phyloP scores from a whole-genome alignment of 2,113 vertebrate genomes.

The Ornithorhynchus anatinus region DNA sequence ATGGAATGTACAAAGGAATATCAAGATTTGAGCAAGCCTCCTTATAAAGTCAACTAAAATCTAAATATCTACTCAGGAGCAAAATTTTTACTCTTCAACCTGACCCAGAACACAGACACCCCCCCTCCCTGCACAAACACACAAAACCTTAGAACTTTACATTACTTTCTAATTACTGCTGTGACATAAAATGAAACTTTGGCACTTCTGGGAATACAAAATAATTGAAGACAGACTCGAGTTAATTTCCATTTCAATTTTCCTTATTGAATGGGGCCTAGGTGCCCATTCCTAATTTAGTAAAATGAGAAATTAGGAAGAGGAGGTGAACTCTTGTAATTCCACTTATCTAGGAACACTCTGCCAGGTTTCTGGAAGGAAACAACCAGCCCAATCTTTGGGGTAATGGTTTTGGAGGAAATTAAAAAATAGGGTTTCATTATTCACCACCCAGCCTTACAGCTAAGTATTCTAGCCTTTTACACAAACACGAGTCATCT shows the following conservation, averaged over 20 bases:
- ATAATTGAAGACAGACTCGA: conserved; percentile 70
- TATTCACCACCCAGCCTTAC: no score
- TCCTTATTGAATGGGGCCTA: conserved; percentile 55
- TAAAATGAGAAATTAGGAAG: conserved; percentile 27
- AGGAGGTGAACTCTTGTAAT: conserved; percentile 10
- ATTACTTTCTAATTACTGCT: conserved; percentile 58
- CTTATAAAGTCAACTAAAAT: conserved; percentile 10
- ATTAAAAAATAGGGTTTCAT: no score
- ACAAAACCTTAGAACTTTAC: conserved; percentile 21
- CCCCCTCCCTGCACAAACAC: neutral
- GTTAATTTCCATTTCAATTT: conserved; percentile 66
- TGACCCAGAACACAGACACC: conserved; percentile 31
- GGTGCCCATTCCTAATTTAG: conserved; percentile 66
- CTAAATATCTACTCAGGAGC: neutral
- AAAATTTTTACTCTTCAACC: conserved; percentile 10
- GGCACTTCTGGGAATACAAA: conserved; percentile 47
- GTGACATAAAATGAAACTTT: conserved; percentile 50
- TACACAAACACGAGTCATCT: no score
- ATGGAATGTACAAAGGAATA: neutral
- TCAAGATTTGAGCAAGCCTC: neutral
- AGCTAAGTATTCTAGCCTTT: no score
- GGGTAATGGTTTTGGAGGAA: neutral
- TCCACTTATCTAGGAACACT: conserved; percentile 8
- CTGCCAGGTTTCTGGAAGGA: neutral
- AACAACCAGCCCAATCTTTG: neutral